Base-by-base conservation (phyloP, 2,797 vertebrate genomes). In the Brachyrhaphis roseni region DNA sequence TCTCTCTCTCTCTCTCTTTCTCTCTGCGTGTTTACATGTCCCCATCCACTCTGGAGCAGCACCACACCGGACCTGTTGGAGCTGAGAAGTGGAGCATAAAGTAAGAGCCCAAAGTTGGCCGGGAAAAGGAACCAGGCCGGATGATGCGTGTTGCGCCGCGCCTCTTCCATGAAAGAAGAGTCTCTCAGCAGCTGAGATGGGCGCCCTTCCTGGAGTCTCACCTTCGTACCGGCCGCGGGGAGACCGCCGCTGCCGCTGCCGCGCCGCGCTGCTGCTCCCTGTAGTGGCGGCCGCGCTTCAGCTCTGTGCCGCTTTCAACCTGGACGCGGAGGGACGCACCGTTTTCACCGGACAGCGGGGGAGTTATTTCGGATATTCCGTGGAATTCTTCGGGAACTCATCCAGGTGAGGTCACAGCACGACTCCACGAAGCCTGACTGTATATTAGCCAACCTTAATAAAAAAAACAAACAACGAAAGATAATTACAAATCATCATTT, bases 361-460 rank as follows among this genome's bases (percentile, higher is more conserved):
- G 3, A 97, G 96, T 93, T 93, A 95, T 20, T 97, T 97, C 78
- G 96, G 97, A 31, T 97, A 96, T 82, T 96, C 96, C 0, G 93
- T 97, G 90, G 96, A 97, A 76, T 97, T 97, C 86, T 96, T 96
- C 91, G 88, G 89, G 0, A 90, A 91, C 59, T 87, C 94, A 2
- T 91, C 92, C 80, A 96, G 96, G 97, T 97, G 85, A 92, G 92
- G 82, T 43, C 13, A 49, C 10, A 15, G 26, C 5, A 28, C 66
- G 72, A 64, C 41, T 66, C 4, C 45, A 28, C 2, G 2, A 8
- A 57, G 26, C 3, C 23, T 28, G 43, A 5, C 15, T 72, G 1
- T 5, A 15, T 26, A 26, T 11, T 3, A 46, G 13, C 26, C 23
- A 2, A 43, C 23, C 12, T 43, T 13, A n/a, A 53, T 2, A 49